A percentile compares a stretch with the other conserved stretches of the same genome.
phyloP scores from a whole-genome alignment of 2,888 invertebrate genomes.

The Oligia strigilis region DNA sequence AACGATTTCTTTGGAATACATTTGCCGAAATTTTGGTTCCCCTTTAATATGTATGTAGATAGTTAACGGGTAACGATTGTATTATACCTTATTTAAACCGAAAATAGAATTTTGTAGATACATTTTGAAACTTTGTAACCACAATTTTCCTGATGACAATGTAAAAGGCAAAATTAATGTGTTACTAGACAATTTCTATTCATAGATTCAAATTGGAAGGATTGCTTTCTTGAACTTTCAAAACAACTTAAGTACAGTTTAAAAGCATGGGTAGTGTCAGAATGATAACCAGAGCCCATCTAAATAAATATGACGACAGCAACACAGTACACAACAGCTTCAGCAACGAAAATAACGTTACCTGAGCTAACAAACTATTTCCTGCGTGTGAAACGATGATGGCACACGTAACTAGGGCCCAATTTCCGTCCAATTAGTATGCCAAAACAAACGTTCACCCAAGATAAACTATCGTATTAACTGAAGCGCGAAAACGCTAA shows the following conservation, averaged over 20 bases:
- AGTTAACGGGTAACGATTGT: constrained; percentile 1
- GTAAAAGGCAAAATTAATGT: background rate
- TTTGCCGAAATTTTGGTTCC: constrained; percentile 2
- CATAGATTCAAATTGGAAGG: background rate
- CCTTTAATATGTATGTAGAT: constrained; percentile 17
- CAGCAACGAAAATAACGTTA: constrained; percentile 38
- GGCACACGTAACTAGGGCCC: constrained; percentile 49
- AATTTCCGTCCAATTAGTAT: constrained; percentile 61
- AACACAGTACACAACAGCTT: background rate
- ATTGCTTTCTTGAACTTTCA: background rate
- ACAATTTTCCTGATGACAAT: background rate
- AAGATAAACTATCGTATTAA: constrained; percentile 61
- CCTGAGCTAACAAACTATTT: constrained; percentile 52
- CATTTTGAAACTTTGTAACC: background rate
- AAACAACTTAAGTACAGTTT: background rate
- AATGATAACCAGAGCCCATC: background rate
- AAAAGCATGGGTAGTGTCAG: background rate
- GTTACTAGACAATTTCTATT: background rate
- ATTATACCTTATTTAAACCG: background rate
- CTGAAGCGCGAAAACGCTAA: constrained; percentile 54
- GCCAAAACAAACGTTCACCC: constrained; percentile 61
- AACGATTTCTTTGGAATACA: constrained; percentile 24
- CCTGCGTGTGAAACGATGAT: constrained; percentile 43
- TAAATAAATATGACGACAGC: constrained; percentile 4
- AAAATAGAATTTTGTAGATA: background rate